Conservation (phyloP, 2,797 vertebrate genomes). For the Eptatretus atami region DNA sequence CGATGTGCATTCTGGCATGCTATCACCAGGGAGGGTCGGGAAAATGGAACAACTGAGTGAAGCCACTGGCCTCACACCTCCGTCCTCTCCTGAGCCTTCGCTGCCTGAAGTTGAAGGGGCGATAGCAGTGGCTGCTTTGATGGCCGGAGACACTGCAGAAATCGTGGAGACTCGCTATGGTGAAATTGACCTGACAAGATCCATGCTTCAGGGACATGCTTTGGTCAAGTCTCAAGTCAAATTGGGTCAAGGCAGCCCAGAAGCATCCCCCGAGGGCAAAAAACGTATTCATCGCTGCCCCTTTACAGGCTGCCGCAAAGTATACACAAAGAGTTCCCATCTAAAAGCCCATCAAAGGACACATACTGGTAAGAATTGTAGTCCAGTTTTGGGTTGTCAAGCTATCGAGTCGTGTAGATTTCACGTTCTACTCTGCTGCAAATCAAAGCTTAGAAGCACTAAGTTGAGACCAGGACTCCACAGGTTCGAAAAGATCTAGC, state of each 20-base stretch:
- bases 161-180: too few species aligned
- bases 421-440: too few species aligned
- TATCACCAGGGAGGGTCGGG: neutral
- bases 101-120: slow-evolving; percentile 14
- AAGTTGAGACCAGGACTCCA: too few species aligned
- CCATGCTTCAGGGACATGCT: too few species aligned
- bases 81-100: neutral
- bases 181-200: too few species aligned
- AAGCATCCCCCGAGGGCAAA: slow-evolving; percentile 65
- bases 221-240: too few species aligned
- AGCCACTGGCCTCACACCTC: slow-evolving; percentile 3
- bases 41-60: neutral
- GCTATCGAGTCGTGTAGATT: too few species aligned
- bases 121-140: slow-evolving; percentile 8
- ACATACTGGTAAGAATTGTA: slow-evolving; percentile 38
- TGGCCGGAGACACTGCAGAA: too few species aligned
- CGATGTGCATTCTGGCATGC: too few species aligned
- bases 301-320: slow-evolving; percentile 93
- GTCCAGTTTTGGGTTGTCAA: too few species aligned
- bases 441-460: too few species aligned
- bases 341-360: slow-evolving; percentile 97
- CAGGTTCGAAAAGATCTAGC: too few species aligned
- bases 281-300: slow-evolving; percentile 94
- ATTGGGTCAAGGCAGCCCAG: slow-evolving; percentile 11
- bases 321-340: slow-evolving; percentile 98